Evolutionary conservation across 2,113 vertebrate genomes (phyloP).

Genomic region (Elephas maximus): DNA sequence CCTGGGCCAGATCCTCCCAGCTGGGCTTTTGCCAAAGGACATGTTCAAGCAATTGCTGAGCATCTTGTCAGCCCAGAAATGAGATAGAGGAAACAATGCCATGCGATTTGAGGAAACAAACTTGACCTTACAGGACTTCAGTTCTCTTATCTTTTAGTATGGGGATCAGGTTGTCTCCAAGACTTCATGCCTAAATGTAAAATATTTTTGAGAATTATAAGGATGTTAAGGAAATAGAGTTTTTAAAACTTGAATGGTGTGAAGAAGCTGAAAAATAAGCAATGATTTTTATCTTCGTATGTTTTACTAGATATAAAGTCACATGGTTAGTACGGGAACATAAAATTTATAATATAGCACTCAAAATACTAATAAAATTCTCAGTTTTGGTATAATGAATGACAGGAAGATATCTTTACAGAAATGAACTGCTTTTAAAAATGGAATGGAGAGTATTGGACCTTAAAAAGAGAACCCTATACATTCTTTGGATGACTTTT

Average conservation of each 20-base stretch:
- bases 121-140: not conserved
- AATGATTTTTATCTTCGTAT: slow-evolving; percentile 35
- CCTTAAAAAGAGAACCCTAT: not conserved
- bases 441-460: not conserved
- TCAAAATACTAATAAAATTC: slow-evolving; percentile 43
- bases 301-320: slow-evolving; percentile 44
- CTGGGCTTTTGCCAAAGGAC: not conserved
- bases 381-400: not conserved
- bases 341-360: not conserved
- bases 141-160: not conserved
- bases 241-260: slow-evolving; percentile 36
- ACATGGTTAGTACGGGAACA: slow-evolving; percentile 25
- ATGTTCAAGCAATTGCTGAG: slow-evolving; percentile 21
- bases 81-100: too few species aligned
- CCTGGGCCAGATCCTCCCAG: not conserved
- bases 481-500: slow-evolving; percentile 10
- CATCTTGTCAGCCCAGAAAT: not conserved
- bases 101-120: not conserved
- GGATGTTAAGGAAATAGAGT: not conserved
- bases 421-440: slow-evolving; percentile 48
- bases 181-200: not conserved
- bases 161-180: not conserved
- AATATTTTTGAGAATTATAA: not conserved
- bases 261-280: slow-evolving; percentile 44
- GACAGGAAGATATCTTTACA: not conserved